phyloP scores from a whole-genome alignment of 2,113 vertebrate genomes.

The Grallaria varia region DNA sequence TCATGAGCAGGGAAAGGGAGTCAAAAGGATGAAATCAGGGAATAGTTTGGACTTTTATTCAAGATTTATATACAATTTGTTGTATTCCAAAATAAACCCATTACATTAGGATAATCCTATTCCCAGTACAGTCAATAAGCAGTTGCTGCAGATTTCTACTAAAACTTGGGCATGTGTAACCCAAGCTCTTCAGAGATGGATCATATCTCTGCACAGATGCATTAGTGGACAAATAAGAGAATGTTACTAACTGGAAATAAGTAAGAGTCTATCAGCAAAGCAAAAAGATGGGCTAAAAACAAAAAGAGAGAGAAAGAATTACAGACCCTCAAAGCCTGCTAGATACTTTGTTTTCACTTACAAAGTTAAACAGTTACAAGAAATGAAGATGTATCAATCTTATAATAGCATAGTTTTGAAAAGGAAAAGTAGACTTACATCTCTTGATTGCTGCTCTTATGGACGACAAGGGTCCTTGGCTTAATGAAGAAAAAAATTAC shows the following conservation, averaged over 20 bases:
- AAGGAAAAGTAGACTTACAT: constrained; percentile 82
- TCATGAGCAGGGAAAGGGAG: not conserved
- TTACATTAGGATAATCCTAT: not conserved
- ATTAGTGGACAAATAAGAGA: not conserved
- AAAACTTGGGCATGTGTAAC: not conserved
- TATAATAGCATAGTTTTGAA: not conserved
- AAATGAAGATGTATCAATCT: not conserved
- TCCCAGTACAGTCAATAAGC: not conserved
- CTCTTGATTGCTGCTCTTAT: constrained; percentile 90
- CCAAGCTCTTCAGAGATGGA: not conserved
- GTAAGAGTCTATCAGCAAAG: not conserved
- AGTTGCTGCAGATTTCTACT: not conserved
- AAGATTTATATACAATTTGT: not conserved
- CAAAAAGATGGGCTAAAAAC: not conserved
- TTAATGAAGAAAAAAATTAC: constrained; percentile 68
- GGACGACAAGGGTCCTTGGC: constrained; percentile 87
- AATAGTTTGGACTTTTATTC: not conserved
- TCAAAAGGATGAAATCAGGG: not conserved
- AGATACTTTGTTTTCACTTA: not conserved
- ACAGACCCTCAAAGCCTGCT: not conserved
- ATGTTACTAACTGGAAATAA: not conserved
- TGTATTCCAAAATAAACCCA: not conserved
- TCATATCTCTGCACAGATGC: not conserved
- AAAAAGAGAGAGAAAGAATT: not conserved
- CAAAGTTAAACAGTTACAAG: not conserved